These are phyloP conservation scores for Drosophila arawakana DNA, from an alignment of 1,140 invertebrate genomes.

Conservation along the genomic window DNA sequence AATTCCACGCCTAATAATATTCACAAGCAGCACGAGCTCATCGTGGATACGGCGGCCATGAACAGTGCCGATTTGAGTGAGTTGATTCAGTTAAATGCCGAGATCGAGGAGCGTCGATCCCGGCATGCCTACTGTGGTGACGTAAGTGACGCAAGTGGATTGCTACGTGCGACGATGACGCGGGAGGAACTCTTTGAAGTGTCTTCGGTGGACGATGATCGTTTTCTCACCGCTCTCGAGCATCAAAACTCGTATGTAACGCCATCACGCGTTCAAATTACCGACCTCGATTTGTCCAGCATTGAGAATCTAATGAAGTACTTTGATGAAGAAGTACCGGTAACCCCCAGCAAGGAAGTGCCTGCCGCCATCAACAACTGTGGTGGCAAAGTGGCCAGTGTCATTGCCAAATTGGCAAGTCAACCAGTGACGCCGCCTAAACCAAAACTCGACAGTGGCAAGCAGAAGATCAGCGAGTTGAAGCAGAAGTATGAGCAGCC, in stretches of 20 bases:
- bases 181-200: slow-evolving; percentile 76
- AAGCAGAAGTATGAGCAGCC: slow-evolving; percentile 65
- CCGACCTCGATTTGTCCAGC: slow-evolving; percentile 68
- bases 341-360: slow-evolving; percentile 58
- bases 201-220: slow-evolving; percentile 71
- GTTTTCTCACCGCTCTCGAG: slow-evolving; percentile 67
- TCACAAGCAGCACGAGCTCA: slow-evolving; percentile 56
- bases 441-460: slow-evolving; percentile 28
- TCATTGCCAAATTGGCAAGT: slow-evolving; percentile 61
- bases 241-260: slow-evolving; percentile 65
- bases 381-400: slow-evolving; percentile 68
- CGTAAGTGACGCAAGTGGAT: slow-evolving; percentile 36
- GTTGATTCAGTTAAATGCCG: slow-evolving; percentile 61
- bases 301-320: slow-evolving; percentile 81
- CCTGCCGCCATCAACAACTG: slow-evolving; percentile 2
- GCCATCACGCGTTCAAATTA: slow-evolving; percentile 39
- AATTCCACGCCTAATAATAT: slow-evolving; percentile 64
- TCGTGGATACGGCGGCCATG: slow-evolving; percentile 67
- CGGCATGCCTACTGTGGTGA: slow-evolving; percentile 17
- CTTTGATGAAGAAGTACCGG: slow-evolving; percentile 76
- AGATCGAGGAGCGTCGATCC: slow-evolving; percentile 63
- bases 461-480: slow-evolving; percentile 60
- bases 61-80: slow-evolving; percentile 65
- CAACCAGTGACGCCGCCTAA: slow-evolving; percentile 34
- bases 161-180: slow-evolving; percentile 70